Conservation (phyloP, 2,113 vertebrate genomes). For the Lethenteron reissneri region DNA sequence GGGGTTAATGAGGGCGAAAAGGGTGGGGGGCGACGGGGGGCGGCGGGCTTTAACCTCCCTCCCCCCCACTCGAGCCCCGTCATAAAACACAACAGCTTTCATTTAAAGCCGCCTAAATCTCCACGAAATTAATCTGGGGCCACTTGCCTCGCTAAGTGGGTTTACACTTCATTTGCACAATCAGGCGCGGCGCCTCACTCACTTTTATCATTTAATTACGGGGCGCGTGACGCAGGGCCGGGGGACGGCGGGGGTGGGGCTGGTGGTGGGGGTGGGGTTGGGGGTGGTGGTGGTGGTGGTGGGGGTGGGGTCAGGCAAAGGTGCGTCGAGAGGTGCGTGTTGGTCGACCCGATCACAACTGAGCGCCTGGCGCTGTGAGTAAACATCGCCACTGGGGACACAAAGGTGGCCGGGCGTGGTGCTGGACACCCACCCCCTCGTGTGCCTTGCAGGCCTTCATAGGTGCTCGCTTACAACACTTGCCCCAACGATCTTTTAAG, state of each 20-base stretch:
- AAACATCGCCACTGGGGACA: not conserved
- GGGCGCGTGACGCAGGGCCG: not conserved
- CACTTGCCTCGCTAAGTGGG: slow-evolving; percentile 2
- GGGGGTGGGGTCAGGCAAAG: not conserved
- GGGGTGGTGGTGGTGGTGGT: not conserved
- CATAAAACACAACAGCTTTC: slow-evolving; percentile 6
- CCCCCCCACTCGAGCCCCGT: slow-evolving; percentile 1
- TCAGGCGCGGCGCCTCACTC: not conserved
- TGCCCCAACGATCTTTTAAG: no score
- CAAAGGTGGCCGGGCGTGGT: not conserved
- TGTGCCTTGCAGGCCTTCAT: no score
- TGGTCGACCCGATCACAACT: no score
- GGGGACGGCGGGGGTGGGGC: not conserved
- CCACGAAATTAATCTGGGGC: slow-evolving; percentile 2
- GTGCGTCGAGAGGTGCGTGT: no score
- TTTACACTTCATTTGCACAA: slow-evolving; percentile 6
- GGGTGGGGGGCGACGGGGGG: no score
- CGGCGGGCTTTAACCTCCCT: not conserved
- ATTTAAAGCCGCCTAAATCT: slow-evolving; percentile 4
- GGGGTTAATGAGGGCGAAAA: no score
- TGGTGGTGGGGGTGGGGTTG: not conserved
- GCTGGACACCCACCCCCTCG: not conserved
- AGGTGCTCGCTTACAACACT: no score
- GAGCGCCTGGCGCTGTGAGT: no score
- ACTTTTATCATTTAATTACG: slow-evolving; percentile 6